Base-by-base conservation (phyloP, 2,113 vertebrate species). In the Collichthys lucidus region DNA sequence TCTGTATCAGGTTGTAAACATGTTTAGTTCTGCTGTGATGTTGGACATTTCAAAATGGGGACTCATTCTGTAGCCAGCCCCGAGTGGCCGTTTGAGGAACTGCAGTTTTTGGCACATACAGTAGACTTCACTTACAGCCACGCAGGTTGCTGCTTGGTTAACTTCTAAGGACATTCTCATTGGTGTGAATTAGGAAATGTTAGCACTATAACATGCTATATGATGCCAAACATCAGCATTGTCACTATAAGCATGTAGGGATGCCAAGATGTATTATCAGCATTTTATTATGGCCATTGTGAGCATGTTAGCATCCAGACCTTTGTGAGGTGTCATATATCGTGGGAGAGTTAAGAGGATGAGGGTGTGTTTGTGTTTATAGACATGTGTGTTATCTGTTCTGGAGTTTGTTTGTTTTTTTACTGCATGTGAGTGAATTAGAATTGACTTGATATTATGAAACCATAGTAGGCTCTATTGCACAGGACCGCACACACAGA, bases 291-390 rank as follows among this genome's bases (percentile, higher is more conserved):
- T 50, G 17, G 22, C 40, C 6, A n/a, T 5, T 52, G 35, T 71
- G 12, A 56, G 40, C 24, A 19, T 56, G 14, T 59, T 56, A n/a
- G 46, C 57, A 62, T 53, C 31, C 22, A 66, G 17, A 22, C 15
- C 35, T 60, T 11, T 26, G 40, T 17, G 47, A 69, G 53, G 83
- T 79, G 31, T 86, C 24, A 1, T 26, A 26, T 68, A 74, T 76
- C 15, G 22, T 82, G 71, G 53, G 75, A 82, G 59, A 70, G 20
- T 24, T 10, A 11, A 35, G 6, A 49, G 22, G 35, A 0, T n/a
- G 69, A 46, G n/a, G 17, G 24, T 55, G 40, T 67, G 68, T 74
- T 79, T 83, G 57, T 75, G 66, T 67, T 80, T 80, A 15, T 60
- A 19, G 17, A 19, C 42, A 22, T 11, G 0, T 56, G 26, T 50